Evolutionary conservation across 2,797 vertebrate species (phyloP), one percentile per base, ranked within the genome.

Genomic region (Antrozous pallidus): DNA sequence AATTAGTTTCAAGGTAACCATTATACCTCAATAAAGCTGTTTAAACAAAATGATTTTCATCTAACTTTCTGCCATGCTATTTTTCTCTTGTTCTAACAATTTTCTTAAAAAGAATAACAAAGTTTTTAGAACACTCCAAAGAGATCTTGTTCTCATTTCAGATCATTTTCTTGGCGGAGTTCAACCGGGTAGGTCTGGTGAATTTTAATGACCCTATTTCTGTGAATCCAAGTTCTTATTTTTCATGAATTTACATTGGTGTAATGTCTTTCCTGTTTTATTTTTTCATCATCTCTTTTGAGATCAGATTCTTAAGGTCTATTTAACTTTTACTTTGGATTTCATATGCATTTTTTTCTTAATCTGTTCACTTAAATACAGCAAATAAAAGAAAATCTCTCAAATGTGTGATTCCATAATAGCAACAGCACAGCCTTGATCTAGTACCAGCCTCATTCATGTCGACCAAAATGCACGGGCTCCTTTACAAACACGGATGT

Each of bases 161-260:
- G 8, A 77, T 20, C 31, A 67, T 86, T 92, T 94, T 67, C 81
- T 54, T 82, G 47, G 56, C 24, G 31, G 56, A 82, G 22, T 47
- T 12, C 24, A 56, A 11, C 42, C 47, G 13, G 8, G 18, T 40
- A 42, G 26, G 7, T 79, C 18, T 88, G 36, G 36, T 70, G n/a
- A 79, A 77, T 85, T 75, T 81, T 82, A 93, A 83, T 40, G 63
- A 86, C 45, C 36, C 78, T 13, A 24, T 75, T 91, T 82, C 63
- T 77, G 36, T 71, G 51, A 89, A 78, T 79, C 17, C 26, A 92
- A 42, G 45, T 93, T 94, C 31, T 94, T 61, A 86, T 6, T 90
- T 40, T 87, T 73, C n/a, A 9, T 54, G 58, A 78, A 5, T 84
- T 91, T 58, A 80, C 90, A 70, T 45, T 22, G 16, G 6, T 86